Evolutionary conservation across 2,888 invertebrate genomes (phyloP).

Genomic region (Polietes domitor): DNA sequence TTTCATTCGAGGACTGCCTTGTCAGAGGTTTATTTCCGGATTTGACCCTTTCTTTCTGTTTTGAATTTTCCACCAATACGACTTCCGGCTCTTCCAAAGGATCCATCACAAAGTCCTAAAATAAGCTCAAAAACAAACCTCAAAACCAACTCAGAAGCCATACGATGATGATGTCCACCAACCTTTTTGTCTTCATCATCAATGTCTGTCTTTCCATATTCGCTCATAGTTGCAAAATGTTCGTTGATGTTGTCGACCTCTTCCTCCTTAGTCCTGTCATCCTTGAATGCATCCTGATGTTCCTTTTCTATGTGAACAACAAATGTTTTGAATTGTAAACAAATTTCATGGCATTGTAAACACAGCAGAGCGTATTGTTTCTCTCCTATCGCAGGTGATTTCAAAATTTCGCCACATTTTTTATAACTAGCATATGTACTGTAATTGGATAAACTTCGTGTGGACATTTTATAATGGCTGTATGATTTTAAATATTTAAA

Average conservation of each 20-base stretch:
- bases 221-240: constrained; percentile 37
- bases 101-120: constrained; percentile 58
- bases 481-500: constrained; percentile 31
- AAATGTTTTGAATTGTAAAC: constrained; percentile 63
- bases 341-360: constrained; percentile 62
- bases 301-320: constrained; percentile 61
- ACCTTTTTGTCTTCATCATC: constrained; percentile 61
- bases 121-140: constrained; percentile 10
- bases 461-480: constrained; percentile 40
- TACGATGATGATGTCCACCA: too few relatives aligned
- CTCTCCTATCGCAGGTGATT: constrained; percentile 57
- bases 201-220: constrained; percentile 42
- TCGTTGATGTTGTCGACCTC: constrained; percentile 32
- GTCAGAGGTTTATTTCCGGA: not conserved
- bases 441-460: constrained; percentile 52
- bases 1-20: constrained; percentile 21
- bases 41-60: constrained; percentile 40
- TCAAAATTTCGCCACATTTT: constrained; percentile 64
- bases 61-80: constrained; percentile 35
- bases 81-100: constrained; percentile 63
- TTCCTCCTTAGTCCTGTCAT: constrained; percentile 46
- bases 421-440: constrained; percentile 56
- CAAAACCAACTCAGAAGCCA: not conserved
- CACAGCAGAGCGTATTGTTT: constrained; percentile 60
- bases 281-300: constrained; percentile 48